These are phyloP conservation scores for Cantharis rufa DNA, from an alignment of 2,888 invertebrate species.

Conservation along the genomic window DNA sequence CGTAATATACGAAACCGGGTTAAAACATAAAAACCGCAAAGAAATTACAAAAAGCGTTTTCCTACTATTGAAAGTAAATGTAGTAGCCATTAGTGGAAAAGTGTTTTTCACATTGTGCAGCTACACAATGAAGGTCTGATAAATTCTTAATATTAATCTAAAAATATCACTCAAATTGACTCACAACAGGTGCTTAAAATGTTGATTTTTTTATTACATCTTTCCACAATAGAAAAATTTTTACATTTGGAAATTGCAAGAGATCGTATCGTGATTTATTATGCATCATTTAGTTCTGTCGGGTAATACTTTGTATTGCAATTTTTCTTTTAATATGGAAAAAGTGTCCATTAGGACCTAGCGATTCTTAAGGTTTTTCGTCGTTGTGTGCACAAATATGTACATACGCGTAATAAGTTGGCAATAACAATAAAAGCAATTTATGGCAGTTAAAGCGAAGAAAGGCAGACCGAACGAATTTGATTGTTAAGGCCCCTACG, in stretches of 20 bases:
- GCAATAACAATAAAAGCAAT: neutral
- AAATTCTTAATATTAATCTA: neutral
- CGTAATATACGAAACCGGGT: neutral
- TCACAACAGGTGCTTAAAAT: neutral
- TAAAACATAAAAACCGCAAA: neutral
- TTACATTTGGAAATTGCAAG: neutral
- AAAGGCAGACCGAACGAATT: slow-evolving; percentile 33
- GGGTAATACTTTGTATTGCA: neutral
- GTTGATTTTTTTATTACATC: neutral
- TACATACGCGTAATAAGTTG: neutral
- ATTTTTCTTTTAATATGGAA: neutral
- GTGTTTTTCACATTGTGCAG: neutral
- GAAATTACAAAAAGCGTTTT: neutral
- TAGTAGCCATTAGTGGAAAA: neutral
- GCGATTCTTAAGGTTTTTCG: neutral
- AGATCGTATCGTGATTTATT: neutral
- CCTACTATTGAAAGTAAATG: neutral
- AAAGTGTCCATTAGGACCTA: neutral
- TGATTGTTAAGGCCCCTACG: slow-evolving; percentile 18
- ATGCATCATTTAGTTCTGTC: neutral
- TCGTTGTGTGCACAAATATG: neutral
- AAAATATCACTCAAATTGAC: neutral
- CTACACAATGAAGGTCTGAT: neutral
- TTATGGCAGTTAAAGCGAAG: slow-evolving; percentile 17
- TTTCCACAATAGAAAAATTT: neutral